Base-by-base conservation (phyloP, 2,113 vertebrate genomes). In the Gallinago paraguaiae region DNA sequence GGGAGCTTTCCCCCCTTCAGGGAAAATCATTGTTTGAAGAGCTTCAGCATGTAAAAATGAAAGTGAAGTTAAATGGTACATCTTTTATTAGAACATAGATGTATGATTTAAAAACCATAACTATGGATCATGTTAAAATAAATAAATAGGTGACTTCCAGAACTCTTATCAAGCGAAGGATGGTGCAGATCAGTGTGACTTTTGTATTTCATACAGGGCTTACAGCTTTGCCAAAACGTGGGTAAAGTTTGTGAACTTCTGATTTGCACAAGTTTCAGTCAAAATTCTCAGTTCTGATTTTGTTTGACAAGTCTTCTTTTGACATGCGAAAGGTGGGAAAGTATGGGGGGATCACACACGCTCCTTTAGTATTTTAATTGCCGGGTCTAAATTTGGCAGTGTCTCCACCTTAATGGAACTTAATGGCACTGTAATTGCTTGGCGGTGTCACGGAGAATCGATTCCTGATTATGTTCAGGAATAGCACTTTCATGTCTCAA, bases 401-500 rank as follows among this genome's bases (percentile, higher is more conserved):
- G 92, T 96, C 95, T 97, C 91, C 93, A 91, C 87, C 64, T 87
- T 97, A 96, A 96, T 96, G 92, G 97, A 96, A 93, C 85, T 90
- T 97, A 97, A 97, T 97, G 95, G 92, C 31, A 3, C 85, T 67
- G 92, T 97, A 97, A 97, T 96, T 97, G 89, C 92, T 92, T 39
- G 37, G 76, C 83, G 69, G 92, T 93, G 84, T 96, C 89, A 93
- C 1, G 3, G 76, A 90, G 92, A 96, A 96, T 96, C 51, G n/a
- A 94, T 95, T 90, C 80, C 69, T 95, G 93, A 97, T 94, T 88
- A 68, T 50, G 54, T 87, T 95, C 92, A 96, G 93, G 90, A 95
- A 93, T 92, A 96, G 91, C 88, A 96, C 92, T 93, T 89, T 82
- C n/a, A 11, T 2, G 9, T 91, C 88, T 95, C 75, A 89, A 61